A percentile compares a stretch with the other conserved stretches of the same genome.
These are phyloP conservation scores for Euplexia lucipara DNA, from an alignment of 2,888 invertebrate genomes.

Conservation along the genomic window DNA sequence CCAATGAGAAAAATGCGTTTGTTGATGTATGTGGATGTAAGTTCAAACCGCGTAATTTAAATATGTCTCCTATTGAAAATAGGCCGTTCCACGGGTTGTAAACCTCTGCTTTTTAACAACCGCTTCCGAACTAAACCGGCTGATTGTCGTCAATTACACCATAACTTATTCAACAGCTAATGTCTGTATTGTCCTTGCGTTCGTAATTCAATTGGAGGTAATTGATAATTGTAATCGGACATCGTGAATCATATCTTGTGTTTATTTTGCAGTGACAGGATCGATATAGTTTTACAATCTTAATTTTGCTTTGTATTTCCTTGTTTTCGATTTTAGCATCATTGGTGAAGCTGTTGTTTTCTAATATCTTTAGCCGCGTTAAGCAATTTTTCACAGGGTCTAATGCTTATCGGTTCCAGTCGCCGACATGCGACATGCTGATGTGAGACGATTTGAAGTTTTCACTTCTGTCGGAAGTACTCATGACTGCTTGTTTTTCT, in stretches of 20 bases:
- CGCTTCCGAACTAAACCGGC: constrained; percentile 29
- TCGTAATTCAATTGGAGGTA: constrained; percentile 54
- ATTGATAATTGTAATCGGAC: constrained; percentile 62
- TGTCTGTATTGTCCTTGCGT: constrained; percentile 47
- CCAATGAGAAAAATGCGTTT: too few species aligned
- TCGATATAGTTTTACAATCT: constrained; percentile 34
- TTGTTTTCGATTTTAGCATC: constrained; percentile 4
- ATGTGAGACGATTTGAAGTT: too few species aligned
- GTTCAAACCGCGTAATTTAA: too few species aligned
- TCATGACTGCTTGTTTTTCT: too few species aligned
- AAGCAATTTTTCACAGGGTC: too few species aligned
- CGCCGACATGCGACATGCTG: too few species aligned
- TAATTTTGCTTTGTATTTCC: constrained; percentile 23
- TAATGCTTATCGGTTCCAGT: too few species aligned
- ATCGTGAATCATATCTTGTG: constrained; percentile 54
- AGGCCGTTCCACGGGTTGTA: constrained; percentile 9
- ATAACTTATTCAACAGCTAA: constrained; percentile 56
- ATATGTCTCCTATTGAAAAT: neutral
- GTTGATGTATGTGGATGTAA: too few species aligned
- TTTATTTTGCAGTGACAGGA: constrained; percentile 41
- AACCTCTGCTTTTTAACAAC: constrained; percentile 21
- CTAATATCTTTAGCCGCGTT: too few species aligned
- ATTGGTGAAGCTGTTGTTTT: neutral
- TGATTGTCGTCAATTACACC: constrained; percentile 43
- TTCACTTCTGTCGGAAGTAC: too few species aligned